Evolutionary conservation across 1,140 invertebrate species (phyloP), one percentile per base, ranked within the genome.

Genomic region (Zaprionus lachaisei): DNA sequence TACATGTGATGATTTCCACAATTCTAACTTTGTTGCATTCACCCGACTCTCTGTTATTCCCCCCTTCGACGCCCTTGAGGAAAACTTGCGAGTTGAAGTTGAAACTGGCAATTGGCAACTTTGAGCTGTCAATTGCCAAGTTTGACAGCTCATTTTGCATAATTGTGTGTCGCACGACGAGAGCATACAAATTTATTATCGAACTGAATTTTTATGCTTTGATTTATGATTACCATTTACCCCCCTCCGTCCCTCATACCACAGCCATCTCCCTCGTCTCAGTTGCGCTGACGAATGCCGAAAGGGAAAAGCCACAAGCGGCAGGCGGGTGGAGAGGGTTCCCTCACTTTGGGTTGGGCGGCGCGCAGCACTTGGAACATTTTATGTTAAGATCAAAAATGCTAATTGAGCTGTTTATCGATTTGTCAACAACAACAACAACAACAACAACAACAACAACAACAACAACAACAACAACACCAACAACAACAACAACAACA

Each of bases 381-480:
- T 75, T 83, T 75, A 56, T 68, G 72, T 83, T 75, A 56, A 71
- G 72, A 78, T 73, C 67, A 81, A 79, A 87, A 90, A 90, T 90
- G 86, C 82, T 90, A 90, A 90, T 90, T 90, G 85, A 89, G 79
- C 79, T 85, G 85, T 89, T 89, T 89, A 90, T 89, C 85, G 85
- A 89, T 89, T 89, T 89, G 81, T 89, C 85, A 90, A 84, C 85
- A 89, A 89, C 80, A 87, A 77, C 47, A 78, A 73, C 12, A 77
- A 26, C 44, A 51, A 51, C n/a, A n/a, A n/a, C n/a, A n/a, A n/a
- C n/a, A n/a, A n/a, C n/a, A n/a, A n/a, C n/a, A n/a, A n/a, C n/a
- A n/a, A 68, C n/a, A 44, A 9, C n/a, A 44, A 0, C 15, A 34
- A 34, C 11, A 34, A 20, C 64, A 58, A 31, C 26, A 51, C 37